Conservation (phyloP, 2,888 invertebrate genomes). For the Microplitis deprimator region DNA sequence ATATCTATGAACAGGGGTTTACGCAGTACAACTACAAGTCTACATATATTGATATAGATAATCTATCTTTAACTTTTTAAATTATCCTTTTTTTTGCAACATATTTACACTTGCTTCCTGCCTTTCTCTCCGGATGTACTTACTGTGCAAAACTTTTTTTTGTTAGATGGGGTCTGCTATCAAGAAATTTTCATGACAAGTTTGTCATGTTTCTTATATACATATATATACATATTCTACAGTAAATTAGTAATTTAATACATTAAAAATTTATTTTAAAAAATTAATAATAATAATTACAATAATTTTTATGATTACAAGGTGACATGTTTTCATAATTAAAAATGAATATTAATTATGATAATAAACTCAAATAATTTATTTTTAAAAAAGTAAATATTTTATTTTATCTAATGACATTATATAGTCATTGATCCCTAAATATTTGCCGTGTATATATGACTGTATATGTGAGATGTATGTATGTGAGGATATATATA, state of each 20-base stretch:
- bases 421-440: background rate
- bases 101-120: constrained; percentile 49
- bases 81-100: background rate
- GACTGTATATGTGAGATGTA: background rate
- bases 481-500: background rate
- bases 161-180: constrained; percentile 41
- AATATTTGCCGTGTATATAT: background rate
- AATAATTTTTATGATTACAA: background rate
- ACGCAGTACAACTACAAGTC: constrained; percentile 7
- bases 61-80: constrained; percentile 11
- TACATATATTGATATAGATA: constrained; percentile 12
- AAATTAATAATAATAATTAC: background rate
- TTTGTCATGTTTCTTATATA: constrained; percentile 25
- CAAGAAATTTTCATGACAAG: constrained; percentile 37
- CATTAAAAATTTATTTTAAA: background rate
- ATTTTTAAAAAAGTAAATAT: background rate
- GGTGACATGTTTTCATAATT: background rate
- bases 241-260: background rate
- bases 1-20: background rate
- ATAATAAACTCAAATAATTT: background rate
- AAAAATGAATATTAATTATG: background rate
- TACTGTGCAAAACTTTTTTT: constrained; percentile 38
- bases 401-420: background rate
- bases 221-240: background rate
- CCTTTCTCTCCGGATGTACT: constrained; percentile 66